Evolutionary conservation across 1,140 invertebrate genomes (phyloP), one percentile per base, ranked within the genome.

Genomic region (Cotesia glomerata): DNA sequence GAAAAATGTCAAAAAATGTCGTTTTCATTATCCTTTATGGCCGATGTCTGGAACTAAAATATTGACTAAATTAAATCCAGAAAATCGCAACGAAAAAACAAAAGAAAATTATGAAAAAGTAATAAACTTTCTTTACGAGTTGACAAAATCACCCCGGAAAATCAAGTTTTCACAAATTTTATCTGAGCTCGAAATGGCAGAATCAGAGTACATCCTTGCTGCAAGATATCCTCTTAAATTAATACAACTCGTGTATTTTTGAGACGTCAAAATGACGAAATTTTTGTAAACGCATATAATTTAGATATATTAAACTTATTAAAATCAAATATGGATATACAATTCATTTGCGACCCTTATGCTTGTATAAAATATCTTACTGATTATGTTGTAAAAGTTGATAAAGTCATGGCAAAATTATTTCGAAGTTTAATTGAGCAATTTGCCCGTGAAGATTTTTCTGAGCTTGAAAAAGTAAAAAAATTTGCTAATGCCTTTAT

Each of bases 171-270:
- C 11, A 34, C 8, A 63, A 2, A 63, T 63, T 35, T 35, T 39
- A 35, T 9, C 26, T 34, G 61, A 63, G 4, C 13, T 63, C 8
- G n/a, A 39, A 34, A 63, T 35, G 13, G 4, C 61, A 11, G 32
- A 63, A 63, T 34, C 26, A 35, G 61, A 63, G 34, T 63, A 63
- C 32, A 63, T 63, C 11, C 26, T 14, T 7, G 61, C 61, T 35
- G 61, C 61, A 7, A n/a, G 61, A 35, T 63, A 39, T 63, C 5
- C 61, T n/a, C 11, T 63, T 5, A 26, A 34, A 4, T n/a, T n/a
- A n/a, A n/a, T n/a, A 63, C 26, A 3, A 36, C 61, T n/a, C 61
- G 61, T 9, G 61, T 63, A 63, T 63, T 63, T 63, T 63, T 63
- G n/a, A 63, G 34, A 34, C 61, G 61, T 34, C 8, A 63, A 36